Evolutionary conservation across 1,140 invertebrate genomes (phyloP), one percentile per base, ranked within the genome.

Genomic region (Whitmania pigra): DNA sequence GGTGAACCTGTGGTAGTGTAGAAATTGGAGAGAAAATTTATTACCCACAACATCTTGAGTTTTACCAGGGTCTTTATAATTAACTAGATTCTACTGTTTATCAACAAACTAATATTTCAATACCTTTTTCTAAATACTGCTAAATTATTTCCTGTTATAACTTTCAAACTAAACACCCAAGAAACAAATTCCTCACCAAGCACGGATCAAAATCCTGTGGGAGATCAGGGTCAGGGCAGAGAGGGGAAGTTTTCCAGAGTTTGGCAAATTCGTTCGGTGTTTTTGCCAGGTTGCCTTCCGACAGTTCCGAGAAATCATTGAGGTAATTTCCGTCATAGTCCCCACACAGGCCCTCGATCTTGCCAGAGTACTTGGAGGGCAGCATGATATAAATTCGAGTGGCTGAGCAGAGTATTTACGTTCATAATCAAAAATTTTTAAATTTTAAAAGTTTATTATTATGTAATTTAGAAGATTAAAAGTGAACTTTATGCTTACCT

Each of bases 301-400:
- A 29, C 66, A 69, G 60, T 25, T 67, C 69, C 17, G 29, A 25
- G 83, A 93, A 93, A 70, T 82, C 80, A 74, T 82, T 78, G 20
- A 73, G 76, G 36, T 77, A 76, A 77, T 94, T 88, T 36, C 88
- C 87, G 80, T 96, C 92, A 79, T 89, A 94, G 80, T 95, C 93
- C 0, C 93, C 92, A 81, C 92, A 95, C 3, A 95, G 82, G 68
- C 93, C 93, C 82, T 87, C 87, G 6, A 92, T 86, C 84, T 89
- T 78, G 18, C 57, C 69, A 17, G 40, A 55, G n/a, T 67, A 66
- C 40, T 66, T 67, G 15, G 55, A 36, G 9, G 54, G 25, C 18
- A 73, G 54, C 57, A 29, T 70, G 27, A 73, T 53, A 55, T 71
- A 71, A 9, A 73, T 57, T 27, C 73, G 22, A 7, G 73, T 73